Evolutionary conservation across 2,113 vertebrate genomes (phyloP), one percentile per base, ranked within the genome.

Genomic region (Syngnathus floridae): DNA sequence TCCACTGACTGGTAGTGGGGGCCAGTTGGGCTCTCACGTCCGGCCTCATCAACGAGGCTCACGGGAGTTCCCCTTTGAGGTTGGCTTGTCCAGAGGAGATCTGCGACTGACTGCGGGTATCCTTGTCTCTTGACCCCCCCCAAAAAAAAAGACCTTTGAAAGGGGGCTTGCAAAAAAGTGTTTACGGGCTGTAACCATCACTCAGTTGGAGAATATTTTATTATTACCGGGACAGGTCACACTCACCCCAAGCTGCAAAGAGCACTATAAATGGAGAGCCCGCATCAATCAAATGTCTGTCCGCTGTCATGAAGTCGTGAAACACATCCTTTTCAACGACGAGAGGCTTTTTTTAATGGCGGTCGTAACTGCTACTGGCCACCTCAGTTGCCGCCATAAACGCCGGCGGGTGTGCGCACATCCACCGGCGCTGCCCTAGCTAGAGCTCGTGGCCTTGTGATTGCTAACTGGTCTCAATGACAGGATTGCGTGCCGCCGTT

Each of bases 401-500:
- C 74, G 74, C 74, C 57, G 3, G 56, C 8, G 65, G 36, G 66
- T 51, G 73, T 61, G 64, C 43, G 74, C 14, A 54, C 41, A 52
- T 82, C 58, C 55, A 71, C 71, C 51, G 38, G 63, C 66, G 70
- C 62, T 62, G 82, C 88, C 71, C 82, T 85, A 37, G 56, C 35
- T 85, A 88, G 91, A 88, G 91, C 92, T 54, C 90, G 92, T 84
- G 85, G 84, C 90, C 88, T 92, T 95, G 91, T 93, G 94, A 94
- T 93, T 93, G 93, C 90, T 94, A 94, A 94, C 94, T 93, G 93
- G 91, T 93, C 93, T 95, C 94, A 95, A 96, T 96, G 94, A 97
- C 92, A 91, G 93, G 90, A 93, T 92, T 94, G 95, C 95, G 94
- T 92, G 93, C 91, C 89, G 80, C 91, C 89, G 80, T 82, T 91